phyloP scores from a whole-genome alignment of 2,113 vertebrate species.

The Dicrurus megarhynchus region DNA sequence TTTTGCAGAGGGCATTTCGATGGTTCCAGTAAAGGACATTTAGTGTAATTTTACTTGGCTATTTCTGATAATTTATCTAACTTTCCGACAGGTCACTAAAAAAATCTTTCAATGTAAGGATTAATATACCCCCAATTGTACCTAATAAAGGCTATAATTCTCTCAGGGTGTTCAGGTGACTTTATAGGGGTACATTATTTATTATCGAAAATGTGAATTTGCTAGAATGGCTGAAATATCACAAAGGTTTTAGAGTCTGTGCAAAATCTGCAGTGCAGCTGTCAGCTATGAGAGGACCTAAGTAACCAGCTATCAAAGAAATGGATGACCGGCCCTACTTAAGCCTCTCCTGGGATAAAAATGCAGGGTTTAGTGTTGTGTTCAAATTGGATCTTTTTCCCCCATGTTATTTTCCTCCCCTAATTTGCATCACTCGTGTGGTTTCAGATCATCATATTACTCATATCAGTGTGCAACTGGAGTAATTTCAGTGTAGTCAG shows the following conservation, averaged over 20 bases:
- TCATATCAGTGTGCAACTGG: not conserved
- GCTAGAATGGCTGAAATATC: slow-evolving; percentile 35
- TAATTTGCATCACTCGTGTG: not conserved
- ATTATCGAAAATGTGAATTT: slow-evolving; percentile 41
- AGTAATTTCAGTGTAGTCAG: not conserved
- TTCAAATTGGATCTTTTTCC: not conserved
- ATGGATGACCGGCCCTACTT: not conserved
- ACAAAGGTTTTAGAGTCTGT: not conserved
- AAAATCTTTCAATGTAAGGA: slow-evolving; percentile 47
- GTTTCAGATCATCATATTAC: not conserved
- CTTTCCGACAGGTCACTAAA: slow-evolving; percentile 45
- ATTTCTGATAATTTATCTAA: slow-evolving; percentile 57
- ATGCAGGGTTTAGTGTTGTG: not conserved
- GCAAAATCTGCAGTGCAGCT: not conserved
- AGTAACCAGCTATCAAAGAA: not conserved
- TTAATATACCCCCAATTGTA: slow-evolving; percentile 50
- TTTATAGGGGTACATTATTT: slow-evolving; percentile 57
- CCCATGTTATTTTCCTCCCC: not conserved
- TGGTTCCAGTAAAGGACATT: slow-evolving; percentile 29
- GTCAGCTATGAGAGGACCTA: not conserved
- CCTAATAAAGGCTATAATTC: slow-evolving; percentile 45
- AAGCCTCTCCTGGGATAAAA: not conserved
- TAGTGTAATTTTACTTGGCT: slow-evolving; percentile 54
- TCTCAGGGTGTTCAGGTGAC: slow-evolving; percentile 17
- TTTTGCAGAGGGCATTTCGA: slow-evolving; percentile 47